phyloP scores from a whole-genome alignment of 2,797 vertebrate genomes.

The Cossypha polioptera region DNA sequence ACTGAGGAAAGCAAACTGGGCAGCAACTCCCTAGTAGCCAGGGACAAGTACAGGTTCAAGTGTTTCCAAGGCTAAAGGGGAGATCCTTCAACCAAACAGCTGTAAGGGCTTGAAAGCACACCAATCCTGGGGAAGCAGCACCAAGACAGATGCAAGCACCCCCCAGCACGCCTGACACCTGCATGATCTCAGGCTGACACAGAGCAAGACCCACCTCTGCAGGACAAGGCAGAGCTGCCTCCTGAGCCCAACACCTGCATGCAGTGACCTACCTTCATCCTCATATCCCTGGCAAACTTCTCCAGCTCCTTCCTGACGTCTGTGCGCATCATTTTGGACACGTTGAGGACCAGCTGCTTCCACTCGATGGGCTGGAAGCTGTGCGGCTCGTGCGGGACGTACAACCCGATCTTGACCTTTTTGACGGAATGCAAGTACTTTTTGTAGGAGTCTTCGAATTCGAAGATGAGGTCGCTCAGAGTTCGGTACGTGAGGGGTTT shows the following conservation, averaged over 20 bases:
- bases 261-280: constrained; percentile 87
- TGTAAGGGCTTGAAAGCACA: neutral
- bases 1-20: neutral
- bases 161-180: neutral
- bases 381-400: constrained; percentile 92
- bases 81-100: neutral
- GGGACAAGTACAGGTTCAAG: neutral
- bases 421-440: constrained; percentile 94
- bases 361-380: constrained; percentile 96
- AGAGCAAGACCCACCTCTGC: neutral
- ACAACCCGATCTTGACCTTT: constrained; percentile 95
- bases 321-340: constrained; percentile 83
- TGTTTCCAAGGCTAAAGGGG: neutral
- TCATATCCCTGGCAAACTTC: constrained; percentile 94
- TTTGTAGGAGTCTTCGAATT: constrained; percentile 94
- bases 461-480: constrained; percentile 92
- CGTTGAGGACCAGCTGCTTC: constrained; percentile 92
- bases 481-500: constrained; percentile 90
- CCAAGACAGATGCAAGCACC: rapidly evolving
- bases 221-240: neutral
- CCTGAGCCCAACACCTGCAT: rapidly evolving
- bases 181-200: neutral
- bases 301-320: constrained; percentile 94
- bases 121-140: neutral
- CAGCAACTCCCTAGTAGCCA: neutral